Conservation (phyloP, 2,888 invertebrate genomes). For the Hirtodrosophila trivittata region DNA sequence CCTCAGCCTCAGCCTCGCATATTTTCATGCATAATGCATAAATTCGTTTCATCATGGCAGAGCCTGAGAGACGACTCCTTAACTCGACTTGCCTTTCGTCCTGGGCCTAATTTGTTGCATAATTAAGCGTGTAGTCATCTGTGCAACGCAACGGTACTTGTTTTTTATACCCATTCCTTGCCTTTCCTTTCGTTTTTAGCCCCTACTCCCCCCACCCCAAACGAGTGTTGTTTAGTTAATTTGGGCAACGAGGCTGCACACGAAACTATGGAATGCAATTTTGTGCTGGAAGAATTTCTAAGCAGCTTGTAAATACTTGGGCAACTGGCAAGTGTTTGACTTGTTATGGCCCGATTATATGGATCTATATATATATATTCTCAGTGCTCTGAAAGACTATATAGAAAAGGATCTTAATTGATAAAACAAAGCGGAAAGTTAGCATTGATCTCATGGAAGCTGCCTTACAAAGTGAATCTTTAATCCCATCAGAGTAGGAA, state of each 20-base stretch:
- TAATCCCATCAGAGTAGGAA: too few species aligned
- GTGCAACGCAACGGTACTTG: constrained; percentile 33
- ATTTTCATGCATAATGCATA: constrained; percentile 76
- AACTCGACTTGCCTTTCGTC: constrained; percentile 39
- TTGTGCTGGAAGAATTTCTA: not conserved
- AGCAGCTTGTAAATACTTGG: not conserved
- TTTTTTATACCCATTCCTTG: constrained; percentile 8
- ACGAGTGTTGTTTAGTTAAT: constrained; percentile 45
- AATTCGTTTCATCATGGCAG: constrained; percentile 66
- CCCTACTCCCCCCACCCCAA: not conserved
- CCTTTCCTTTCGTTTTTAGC: constrained; percentile 3
- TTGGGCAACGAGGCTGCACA: constrained; percentile 30
- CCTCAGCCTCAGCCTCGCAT: not conserved
- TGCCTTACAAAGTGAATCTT: too few species aligned
- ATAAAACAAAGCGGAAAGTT: too few species aligned
- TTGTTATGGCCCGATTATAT: too few species aligned
- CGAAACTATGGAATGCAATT: constrained; percentile 31
- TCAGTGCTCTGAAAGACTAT: too few species aligned
- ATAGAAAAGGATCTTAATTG: too few species aligned
- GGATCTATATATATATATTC: too few species aligned
- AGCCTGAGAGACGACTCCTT: constrained; percentile 37
- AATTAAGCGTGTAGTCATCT: constrained; percentile 72
- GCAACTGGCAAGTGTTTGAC: not conserved
- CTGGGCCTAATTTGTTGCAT: constrained; percentile 78
- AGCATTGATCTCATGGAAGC: too few species aligned